Percentiles rank a stretch among this genome's conserved stretches.
Evolutionary conservation across 2,888 invertebrate species (phyloP).

Genomic region (Drosophila merina): DNA sequence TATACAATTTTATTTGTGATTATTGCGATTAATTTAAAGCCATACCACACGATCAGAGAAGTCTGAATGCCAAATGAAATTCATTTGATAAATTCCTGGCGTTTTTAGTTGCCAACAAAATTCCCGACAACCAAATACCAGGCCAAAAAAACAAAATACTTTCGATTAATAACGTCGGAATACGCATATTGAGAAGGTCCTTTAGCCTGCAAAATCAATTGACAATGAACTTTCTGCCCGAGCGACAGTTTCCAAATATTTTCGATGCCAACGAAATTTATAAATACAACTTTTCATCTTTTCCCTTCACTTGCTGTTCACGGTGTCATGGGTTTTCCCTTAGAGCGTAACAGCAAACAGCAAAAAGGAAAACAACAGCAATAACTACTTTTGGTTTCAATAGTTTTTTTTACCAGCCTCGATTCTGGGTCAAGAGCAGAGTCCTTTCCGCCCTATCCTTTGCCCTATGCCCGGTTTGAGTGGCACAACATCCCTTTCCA

Average conservation of each 20-base stretch:
- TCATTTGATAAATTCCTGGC: constrained; percentile 3
- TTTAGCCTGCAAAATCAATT: constrained; percentile 58
- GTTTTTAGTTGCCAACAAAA: constrained; percentile 1
- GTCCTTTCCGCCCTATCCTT: constrained; percentile 6
- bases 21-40: constrained; percentile 7
- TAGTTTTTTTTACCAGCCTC: constrained; percentile 62
- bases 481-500: constrained; percentile 24
- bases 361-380: constrained; percentile 26
- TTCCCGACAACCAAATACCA: constrained; percentile 21
- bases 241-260: constrained; percentile 50
- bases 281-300: constrained; percentile 48
- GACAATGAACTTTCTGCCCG: constrained; percentile 65
- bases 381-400: constrained; percentile 50
- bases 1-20: constrained; percentile 1
- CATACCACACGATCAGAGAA: neutral
- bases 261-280: constrained; percentile 50
- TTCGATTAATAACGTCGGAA: constrained; percentile 30
- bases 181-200: constrained; percentile 7
- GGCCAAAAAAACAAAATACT: constrained; percentile 17
- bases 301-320: constrained; percentile 44
- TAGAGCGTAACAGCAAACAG: constrained; percentile 12
- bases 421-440: constrained; percentile 67
- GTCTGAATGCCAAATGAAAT: constrained; percentile 2
- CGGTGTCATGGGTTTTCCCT: constrained; percentile 47
- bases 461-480: constrained; percentile 1